phyloP scores from a whole-genome alignment of 1,140 invertebrate species.

The Rhopalosiphum maidis region DNA sequence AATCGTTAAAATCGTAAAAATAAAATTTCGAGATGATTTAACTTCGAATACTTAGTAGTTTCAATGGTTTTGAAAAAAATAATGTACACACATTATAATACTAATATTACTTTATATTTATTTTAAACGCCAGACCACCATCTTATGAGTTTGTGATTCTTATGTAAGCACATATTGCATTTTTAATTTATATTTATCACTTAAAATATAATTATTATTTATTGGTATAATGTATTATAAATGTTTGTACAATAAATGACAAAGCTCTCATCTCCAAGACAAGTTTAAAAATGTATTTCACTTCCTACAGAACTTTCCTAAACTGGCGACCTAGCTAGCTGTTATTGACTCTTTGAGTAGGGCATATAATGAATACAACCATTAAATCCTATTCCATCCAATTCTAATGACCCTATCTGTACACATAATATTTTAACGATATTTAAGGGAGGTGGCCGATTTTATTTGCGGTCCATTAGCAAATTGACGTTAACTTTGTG shows the following conservation, averaged over 20 bases:
- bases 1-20: background rate
- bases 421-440: background rate
- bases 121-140: too few species aligned
- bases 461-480: slow-evolving; percentile 23
- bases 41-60: background rate
- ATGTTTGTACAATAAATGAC: background rate
- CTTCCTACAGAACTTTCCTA: background rate
- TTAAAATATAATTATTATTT: background rate
- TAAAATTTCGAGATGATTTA: background rate
- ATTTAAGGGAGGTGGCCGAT: background rate
- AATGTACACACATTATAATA: background rate
- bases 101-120: too few species aligned
- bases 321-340: background rate
- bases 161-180: background rate
- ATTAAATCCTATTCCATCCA: background rate
- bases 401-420: background rate
- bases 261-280: too few species aligned
- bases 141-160: background rate
- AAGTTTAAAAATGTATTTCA: background rate
- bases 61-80: background rate
- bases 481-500: slow-evolving; percentile 18
- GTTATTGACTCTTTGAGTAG: background rate
- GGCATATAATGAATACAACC: background rate
- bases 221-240: background rate
- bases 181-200: background rate